Evolutionary conservation across 2,113 vertebrate species (phyloP).

Genomic region (Sigmodon hispidus): DNA sequence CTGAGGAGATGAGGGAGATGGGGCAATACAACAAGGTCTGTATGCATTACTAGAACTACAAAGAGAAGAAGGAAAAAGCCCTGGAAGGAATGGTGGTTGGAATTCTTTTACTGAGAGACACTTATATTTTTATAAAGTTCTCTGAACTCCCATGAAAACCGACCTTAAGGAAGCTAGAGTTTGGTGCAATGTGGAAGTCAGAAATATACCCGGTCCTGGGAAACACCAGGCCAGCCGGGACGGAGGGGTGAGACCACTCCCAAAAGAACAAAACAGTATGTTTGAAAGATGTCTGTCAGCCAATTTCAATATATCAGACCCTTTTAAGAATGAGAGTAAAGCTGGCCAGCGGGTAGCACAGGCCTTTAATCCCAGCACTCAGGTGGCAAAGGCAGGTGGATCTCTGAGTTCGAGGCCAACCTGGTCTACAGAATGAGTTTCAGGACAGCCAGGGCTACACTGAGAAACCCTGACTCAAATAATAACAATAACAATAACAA

Average conservation of each 20-base stretch:
- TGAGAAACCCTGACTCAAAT: too few species aligned
- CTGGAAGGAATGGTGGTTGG: background rate
- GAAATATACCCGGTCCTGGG: background rate
- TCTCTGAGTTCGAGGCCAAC: too few species aligned
- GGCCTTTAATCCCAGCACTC: too few species aligned
- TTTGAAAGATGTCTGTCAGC: background rate
- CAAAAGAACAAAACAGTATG: background rate
- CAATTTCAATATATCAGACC: background rate
- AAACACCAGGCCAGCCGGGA: background rate
- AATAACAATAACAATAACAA: too few species aligned
- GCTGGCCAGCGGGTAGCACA: background rate
- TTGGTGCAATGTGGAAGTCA: background rate
- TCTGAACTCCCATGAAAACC: background rate
- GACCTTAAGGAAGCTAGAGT: background rate
- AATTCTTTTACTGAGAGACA: background rate
- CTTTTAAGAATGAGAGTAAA: background rate
- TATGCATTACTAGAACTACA: background rate
- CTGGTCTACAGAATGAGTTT: too few species aligned
- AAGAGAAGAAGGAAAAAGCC: background rate
- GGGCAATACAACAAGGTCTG: background rate
- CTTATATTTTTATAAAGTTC: background rate
- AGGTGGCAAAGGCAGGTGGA: too few species aligned
- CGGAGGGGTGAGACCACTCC: background rate
- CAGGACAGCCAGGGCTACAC: too few species aligned
- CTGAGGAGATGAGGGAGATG: background rate